Base-by-base conservation (phyloP, 2,113 vertebrate species). In the Actenoides hombroni region DNA sequence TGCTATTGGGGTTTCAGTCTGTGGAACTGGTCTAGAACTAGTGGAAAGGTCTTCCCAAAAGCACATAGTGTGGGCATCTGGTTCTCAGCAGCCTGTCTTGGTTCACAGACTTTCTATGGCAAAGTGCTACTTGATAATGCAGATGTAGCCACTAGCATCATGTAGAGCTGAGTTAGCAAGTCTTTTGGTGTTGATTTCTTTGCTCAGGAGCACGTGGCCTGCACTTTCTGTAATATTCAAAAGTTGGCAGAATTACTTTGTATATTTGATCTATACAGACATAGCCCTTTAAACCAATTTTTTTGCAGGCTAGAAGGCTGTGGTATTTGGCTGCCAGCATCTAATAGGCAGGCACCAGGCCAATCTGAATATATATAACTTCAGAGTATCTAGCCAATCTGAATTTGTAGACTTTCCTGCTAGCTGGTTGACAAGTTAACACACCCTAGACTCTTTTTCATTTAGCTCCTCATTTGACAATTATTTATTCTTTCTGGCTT, bases 391-490 rank as follows among this genome's bases (percentile, higher is more conserved):
- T 87, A 79, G 26, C 48, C 69, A 79, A 71, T 94, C 83, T 91
- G 81, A 87, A 78, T 82, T 35, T 78, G 54, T 48, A 82, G 86
- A 40, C 44, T 89, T 96, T 91, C 73, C 67, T 95, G 86, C 74
- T 82, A 44, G 69, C 53, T 94, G 26, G 48, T 57, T 95, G 69
- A 76, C 91, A 77, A 87, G 65, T 95, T 89, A 91, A 91, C 89
- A 89, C 49, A 69, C 68, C 53, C 13, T 68, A 51, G 56, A 76
- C 57, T 91, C 54, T 80, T 48, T 48, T 75, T 86, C 4, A 39
- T 92, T 84, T 91, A 89, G 33, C 16, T 82, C 33, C 61, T 37
- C 28, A 42, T 82, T 94, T 64, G 53, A 39, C 35, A 87, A 87
- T 79, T 84, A 64, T 8, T 4, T 75, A 71, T 84, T 60, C 81